Evolutionary conservation across 2,797 vertebrate species (phyloP).

Genomic region (Myripristis murdjan): DNA sequence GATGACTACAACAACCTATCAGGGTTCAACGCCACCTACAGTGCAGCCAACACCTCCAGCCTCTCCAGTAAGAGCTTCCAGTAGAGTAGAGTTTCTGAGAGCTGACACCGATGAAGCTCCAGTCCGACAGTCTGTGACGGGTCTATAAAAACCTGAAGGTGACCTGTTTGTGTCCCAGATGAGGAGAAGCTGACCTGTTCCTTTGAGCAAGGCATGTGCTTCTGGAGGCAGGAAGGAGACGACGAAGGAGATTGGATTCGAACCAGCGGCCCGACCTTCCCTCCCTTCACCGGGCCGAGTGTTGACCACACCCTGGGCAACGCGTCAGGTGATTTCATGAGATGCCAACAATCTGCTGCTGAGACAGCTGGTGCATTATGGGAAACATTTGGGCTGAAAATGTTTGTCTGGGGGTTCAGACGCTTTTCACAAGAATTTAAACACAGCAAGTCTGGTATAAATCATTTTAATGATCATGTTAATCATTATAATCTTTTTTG

Average conservation of each 20-base stretch:
- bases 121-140: no score
- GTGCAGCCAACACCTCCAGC: slow-evolving; percentile 71
- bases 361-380: no score
- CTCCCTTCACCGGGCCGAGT: slow-evolving; percentile 86
- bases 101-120: no score
- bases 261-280: slow-evolving; percentile 75
- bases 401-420: no score
- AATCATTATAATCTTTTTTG: no score
- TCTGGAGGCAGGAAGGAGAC: slow-evolving; percentile 88
- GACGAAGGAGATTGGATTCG: slow-evolving; percentile 88
- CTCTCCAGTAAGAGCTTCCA: slow-evolving; percentile 84
- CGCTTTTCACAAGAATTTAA: no score
- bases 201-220: slow-evolving; percentile 92
- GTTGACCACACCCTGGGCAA: slow-evolving; percentile 92
- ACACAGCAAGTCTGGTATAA: no score
- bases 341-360: no score
- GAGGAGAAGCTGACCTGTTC: slow-evolving; percentile 87
- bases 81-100: no score
- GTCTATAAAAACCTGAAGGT: no score
- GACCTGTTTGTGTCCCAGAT: slow-evolving; percentile 74
- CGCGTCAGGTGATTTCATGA: slow-evolving; percentile 87
- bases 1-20: slow-evolving; percentile 76
- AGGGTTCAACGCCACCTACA: slow-evolving; percentile 89
- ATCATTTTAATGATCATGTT: no score
- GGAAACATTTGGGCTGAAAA: no score